phyloP scores from a whole-genome alignment of 1,140 invertebrate species.

The Zaprionus ghesquierei region DNA sequence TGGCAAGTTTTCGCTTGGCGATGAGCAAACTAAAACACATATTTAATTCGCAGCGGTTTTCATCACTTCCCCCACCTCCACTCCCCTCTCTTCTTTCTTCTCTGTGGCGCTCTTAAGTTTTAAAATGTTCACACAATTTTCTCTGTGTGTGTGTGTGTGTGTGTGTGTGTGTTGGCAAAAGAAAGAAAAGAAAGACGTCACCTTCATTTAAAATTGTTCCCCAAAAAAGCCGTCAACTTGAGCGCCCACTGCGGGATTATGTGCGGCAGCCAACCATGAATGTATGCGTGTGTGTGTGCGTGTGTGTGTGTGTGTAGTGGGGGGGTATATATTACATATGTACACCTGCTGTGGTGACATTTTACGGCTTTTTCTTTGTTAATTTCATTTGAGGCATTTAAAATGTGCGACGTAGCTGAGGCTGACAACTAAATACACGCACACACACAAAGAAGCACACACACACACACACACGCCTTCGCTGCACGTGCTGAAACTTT shows the following conservation, averaged over 20 bases:
- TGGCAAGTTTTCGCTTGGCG: neutral
- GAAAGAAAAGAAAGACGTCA: slow-evolving; percentile 24
- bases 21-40: slow-evolving; percentile 32
- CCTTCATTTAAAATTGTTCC: slow-evolving; percentile 64
- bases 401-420: slow-evolving; percentile 68
- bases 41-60: slow-evolving; percentile 39
- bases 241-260: slow-evolving; percentile 47
- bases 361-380: slow-evolving; percentile 79
- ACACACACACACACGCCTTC: neutral
- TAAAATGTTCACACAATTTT: slow-evolving; percentile 33
- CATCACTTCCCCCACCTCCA: neutral
- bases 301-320: slow-evolving; percentile 16
- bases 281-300: slow-evolving; percentile 4
- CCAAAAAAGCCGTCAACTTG: slow-evolving; percentile 49
- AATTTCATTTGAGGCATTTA: slow-evolving; percentile 79
- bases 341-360: slow-evolving; percentile 75
- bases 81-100: neutral
- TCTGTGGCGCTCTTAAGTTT: slow-evolving; percentile 2
- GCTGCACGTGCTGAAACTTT: slow-evolving; percentile 56
- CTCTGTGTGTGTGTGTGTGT: too few species aligned
- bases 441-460: slow-evolving; percentile 11
- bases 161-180: slow-evolving; percentile 7
- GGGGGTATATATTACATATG: slow-evolving; percentile 30
- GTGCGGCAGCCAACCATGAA: slow-evolving; percentile 35
- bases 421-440: slow-evolving; percentile 74